A percentile compares a stretch with the other conserved stretches of the same genome.
Conservation (phyloP, 1,140 invertebrate genomes). For the Drosophila carrolli region DNA sequence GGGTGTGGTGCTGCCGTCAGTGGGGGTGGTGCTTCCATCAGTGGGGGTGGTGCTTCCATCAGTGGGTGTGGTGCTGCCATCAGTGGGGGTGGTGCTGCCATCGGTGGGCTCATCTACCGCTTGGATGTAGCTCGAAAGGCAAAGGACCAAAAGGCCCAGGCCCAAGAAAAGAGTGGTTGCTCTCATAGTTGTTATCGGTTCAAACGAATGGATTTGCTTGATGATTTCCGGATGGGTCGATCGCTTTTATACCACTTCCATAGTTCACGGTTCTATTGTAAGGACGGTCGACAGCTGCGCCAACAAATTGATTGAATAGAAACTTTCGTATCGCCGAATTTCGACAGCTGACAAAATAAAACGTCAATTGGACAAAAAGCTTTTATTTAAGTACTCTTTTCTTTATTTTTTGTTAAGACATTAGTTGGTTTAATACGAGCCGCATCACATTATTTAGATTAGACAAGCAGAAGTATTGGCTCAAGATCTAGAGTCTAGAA, state of each 20-base stretch:
- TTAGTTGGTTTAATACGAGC: slow-evolving; percentile 11
- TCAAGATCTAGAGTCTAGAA: background rate
- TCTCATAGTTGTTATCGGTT: slow-evolving; percentile 17
- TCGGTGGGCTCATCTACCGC: background rate
- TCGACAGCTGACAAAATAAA: slow-evolving; percentile 20
- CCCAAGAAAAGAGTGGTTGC: slow-evolving; percentile 15
- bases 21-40: background rate
- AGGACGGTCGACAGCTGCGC: slow-evolving; percentile 17
- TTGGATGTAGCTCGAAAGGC: slow-evolving; percentile 1
- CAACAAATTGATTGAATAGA: slow-evolving; percentile 31
- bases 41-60: slow-evolving; percentile 16
- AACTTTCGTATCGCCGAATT: slow-evolving; percentile 10
- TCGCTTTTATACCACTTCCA: slow-evolving; percentile 12
- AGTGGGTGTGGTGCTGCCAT: slow-evolving; percentile 5
- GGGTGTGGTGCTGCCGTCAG: slow-evolving; percentile 8
- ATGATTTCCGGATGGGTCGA: background rate
- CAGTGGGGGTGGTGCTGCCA: background rate
- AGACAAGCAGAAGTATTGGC: background rate
- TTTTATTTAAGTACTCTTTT: slow-evolving; percentile 4
- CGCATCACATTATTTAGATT: slow-evolving; percentile 2
- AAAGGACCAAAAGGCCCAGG: slow-evolving; percentile 20
- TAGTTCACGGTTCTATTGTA: background rate
- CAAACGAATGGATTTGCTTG: slow-evolving; percentile 3
- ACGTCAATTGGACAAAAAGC: background rate
- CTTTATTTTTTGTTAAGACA: background rate